phyloP scores from a whole-genome alignment of 2,797 vertebrate species.

The Nyctalus aviator region DNA sequence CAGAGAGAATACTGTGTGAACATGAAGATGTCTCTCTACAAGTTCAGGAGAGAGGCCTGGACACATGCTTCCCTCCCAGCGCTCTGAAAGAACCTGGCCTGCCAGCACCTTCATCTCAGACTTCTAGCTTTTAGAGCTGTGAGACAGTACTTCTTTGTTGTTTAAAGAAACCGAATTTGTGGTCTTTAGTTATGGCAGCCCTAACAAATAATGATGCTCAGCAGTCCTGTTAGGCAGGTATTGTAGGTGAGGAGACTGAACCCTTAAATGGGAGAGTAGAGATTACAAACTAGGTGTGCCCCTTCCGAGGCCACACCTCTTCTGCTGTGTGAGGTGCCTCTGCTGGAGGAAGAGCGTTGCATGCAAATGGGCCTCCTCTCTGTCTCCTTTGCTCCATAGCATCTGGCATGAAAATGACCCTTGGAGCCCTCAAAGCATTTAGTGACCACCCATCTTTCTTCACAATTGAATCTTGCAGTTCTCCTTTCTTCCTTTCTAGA shows the following conservation, averaged over 20 bases:
- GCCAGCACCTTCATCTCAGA: not conserved
- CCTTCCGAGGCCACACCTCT: not conserved
- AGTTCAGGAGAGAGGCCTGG: not conserved
- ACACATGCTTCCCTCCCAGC: not conserved
- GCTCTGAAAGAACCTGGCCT: not conserved
- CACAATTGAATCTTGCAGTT: not conserved
- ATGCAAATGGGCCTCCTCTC: too few relatives aligned
- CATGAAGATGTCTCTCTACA: not conserved
- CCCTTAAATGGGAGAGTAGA: not conserved
- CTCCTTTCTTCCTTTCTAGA: slow-evolving; percentile 18
- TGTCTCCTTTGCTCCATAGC: not conserved
- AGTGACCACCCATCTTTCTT: not conserved
- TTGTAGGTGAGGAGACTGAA: not conserved
- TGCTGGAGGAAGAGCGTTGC: not conserved
- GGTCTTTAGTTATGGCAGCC: not conserved
- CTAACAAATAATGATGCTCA: not conserved
- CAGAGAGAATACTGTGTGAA: not conserved
- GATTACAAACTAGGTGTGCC: not conserved
- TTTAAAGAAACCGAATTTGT: not conserved
- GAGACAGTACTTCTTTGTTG: not conserved
- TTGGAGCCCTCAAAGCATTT: not conserved
- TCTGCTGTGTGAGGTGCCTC: not conserved
- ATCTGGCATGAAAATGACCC: not conserved
- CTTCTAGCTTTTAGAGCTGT: not conserved
- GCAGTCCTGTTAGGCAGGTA: not conserved